Evolutionary conservation across 2,797 vertebrate genomes (phyloP).

Genomic region (Hypotaenidia okinawae): DNA sequence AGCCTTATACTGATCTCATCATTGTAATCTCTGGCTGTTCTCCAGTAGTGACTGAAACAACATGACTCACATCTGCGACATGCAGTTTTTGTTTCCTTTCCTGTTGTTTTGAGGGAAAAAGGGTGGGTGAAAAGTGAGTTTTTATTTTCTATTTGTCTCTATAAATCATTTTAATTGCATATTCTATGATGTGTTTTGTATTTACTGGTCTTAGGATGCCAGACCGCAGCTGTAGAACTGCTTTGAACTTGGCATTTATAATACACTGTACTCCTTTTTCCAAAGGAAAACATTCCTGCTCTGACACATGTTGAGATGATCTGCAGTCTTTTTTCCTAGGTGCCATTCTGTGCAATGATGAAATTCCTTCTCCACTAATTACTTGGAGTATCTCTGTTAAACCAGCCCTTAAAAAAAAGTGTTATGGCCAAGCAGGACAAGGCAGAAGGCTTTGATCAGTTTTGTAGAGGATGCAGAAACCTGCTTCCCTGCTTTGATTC

Average conservation of each 20-base stretch:
- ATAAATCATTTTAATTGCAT: background rate
- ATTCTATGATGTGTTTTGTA: background rate
- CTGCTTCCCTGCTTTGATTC: background rate
- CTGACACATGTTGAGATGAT: background rate
- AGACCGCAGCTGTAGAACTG: background rate
- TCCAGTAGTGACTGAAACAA: conserved; percentile 19
- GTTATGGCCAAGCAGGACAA: background rate
- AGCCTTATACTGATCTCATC: conserved; percentile 28
- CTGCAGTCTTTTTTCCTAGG: background rate
- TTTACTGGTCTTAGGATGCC: background rate
- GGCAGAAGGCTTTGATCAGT: background rate
- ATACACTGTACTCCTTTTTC: background rate
- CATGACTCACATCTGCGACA: background rate
- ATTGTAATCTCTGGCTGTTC: background rate
- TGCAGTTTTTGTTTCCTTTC: background rate
- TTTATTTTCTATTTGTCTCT: background rate
- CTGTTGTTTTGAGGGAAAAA: background rate
- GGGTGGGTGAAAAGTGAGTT: background rate
- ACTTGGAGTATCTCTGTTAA: background rate
- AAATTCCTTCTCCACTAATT: background rate
- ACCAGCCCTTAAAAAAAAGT: background rate
- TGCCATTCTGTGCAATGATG: background rate
- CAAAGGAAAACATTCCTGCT: background rate
- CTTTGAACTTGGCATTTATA: background rate
- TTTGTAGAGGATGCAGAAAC: background rate